These are phyloP conservation scores for Shinisaurus crocodilurus DNA, from an alignment of 2,113 vertebrate genomes.

Conservation along the genomic window DNA sequence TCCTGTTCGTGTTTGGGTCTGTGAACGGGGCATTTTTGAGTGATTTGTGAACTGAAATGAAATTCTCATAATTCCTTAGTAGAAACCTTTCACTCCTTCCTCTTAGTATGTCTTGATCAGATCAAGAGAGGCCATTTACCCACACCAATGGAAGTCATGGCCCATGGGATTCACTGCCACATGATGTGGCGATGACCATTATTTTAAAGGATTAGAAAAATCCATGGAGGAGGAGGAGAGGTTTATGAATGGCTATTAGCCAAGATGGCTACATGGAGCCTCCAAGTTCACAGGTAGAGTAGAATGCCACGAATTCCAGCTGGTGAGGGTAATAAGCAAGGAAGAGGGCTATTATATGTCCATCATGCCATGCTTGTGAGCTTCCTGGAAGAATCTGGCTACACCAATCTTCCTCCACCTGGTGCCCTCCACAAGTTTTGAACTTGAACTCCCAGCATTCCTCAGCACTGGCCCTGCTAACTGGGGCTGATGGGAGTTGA, in stretches of 20 bases:
- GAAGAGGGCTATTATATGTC: not conserved
- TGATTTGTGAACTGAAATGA: too few relatives aligned
- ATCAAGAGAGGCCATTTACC: not conserved
- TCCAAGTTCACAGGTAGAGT: not conserved
- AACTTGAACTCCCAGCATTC: too few relatives aligned
- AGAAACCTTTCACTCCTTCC: not conserved
- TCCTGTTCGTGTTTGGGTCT: too few relatives aligned
- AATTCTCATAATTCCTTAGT: not conserved
- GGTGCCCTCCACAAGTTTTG: too few relatives aligned
- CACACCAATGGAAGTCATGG: not conserved
- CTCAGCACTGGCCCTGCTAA: too few relatives aligned
- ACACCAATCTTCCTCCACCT: too few relatives aligned
- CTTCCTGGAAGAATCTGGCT: too few relatives aligned
- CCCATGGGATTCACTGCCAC: not conserved
- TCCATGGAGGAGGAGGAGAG: too few relatives aligned
- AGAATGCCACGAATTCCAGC: not conserved
- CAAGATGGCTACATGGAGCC: not conserved
- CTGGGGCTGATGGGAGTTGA: too few relatives aligned
- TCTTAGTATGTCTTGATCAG: not conserved
- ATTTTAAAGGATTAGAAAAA: too few relatives aligned
- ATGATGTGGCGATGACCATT: not conserved
- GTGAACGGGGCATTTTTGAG: too few relatives aligned
- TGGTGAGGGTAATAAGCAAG: not conserved
- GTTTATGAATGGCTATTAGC: not conserved
- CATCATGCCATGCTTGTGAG: too few relatives aligned